Evolutionary conservation across 2,797 vertebrate species (phyloP).

Genomic region (Diglossa cyanea): DNA sequence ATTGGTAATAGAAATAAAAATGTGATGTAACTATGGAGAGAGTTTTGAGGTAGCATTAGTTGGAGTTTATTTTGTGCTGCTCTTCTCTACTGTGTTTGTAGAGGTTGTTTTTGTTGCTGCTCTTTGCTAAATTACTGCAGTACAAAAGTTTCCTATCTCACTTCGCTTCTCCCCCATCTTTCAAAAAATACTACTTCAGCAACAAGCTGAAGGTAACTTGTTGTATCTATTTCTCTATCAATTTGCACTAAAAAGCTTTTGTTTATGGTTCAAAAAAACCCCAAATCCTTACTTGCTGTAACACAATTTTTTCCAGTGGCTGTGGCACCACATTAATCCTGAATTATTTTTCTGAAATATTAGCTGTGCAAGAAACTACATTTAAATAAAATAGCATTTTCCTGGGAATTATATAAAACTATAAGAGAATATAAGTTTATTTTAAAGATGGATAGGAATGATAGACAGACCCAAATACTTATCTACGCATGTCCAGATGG

Average conservation of each 20-base stretch:
- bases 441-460: neutral
- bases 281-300: neutral
- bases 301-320: neutral
- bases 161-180: neutral
- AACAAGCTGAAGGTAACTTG: neutral
- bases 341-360: neutral
- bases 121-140: neutral
- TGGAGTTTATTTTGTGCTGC: neutral
- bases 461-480: neutral
- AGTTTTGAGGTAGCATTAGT: neutral
- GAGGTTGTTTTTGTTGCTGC: neutral
- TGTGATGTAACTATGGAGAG: neutral
- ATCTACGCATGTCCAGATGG: conserved; percentile 33
- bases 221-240: neutral
- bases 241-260: neutral
- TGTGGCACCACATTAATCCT: neutral
- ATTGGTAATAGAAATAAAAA: neutral
- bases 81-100: neutral
- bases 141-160: neutral
- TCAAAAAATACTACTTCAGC: neutral
- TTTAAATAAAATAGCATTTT: neutral
- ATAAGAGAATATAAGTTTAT: neutral
- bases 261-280: neutral
- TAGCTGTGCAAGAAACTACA: neutral
- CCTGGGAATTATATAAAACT: neutral